Base-by-base conservation (phyloP, 2,888 invertebrate species). In the Temnothorax ravouxi region DNA sequence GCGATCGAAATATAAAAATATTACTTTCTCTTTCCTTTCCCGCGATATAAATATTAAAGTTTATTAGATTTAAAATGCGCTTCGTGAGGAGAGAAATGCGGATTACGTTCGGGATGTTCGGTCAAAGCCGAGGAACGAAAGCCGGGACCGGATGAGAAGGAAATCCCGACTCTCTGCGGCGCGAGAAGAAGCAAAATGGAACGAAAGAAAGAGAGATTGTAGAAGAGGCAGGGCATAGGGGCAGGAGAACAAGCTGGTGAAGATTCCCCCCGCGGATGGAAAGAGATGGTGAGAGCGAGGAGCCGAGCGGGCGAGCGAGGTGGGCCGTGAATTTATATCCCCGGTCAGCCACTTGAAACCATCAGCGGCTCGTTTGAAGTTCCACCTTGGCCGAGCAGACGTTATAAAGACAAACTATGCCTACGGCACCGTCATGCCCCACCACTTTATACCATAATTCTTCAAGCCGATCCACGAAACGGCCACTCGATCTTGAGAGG, bases 381-480 rank as follows among this genome's bases (percentile, higher is more conserved):
- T 89, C 92, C 92, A 91, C 94, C 94, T 94, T 93, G 92, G 88
- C 89, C 92, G 91, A 91, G 93, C 93, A 92, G 93, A 94, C 94
- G 94, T 94, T 94, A 95, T 94, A 94, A 95, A 95, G 94, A 95
- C 94, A 95, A 95, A 95, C 94, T 95, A 94, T 94, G 94, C 94
- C 93, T 93, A 92, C 92, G 94, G 94, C 94, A 93, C 91, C 93
- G 93, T 94, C 93, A 93, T 93, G 93, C 93, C 93, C 93, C 92
- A 92, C 93, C 92, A 93, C 93, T 93, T 93, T 92, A 93, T 93
- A 92, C 94, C 93, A 94, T 94, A 94, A 94, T 93, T 94, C 94
- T 94, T 93, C 91, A 88, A 91, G 86, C 90, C 93, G 90, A 90
- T 89, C 91, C 91, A 86, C 91, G 91, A 91, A 90, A 91, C 87